Base-by-base conservation (phyloP, 2,113 vertebrate species). In the Solea senegalensis region DNA sequence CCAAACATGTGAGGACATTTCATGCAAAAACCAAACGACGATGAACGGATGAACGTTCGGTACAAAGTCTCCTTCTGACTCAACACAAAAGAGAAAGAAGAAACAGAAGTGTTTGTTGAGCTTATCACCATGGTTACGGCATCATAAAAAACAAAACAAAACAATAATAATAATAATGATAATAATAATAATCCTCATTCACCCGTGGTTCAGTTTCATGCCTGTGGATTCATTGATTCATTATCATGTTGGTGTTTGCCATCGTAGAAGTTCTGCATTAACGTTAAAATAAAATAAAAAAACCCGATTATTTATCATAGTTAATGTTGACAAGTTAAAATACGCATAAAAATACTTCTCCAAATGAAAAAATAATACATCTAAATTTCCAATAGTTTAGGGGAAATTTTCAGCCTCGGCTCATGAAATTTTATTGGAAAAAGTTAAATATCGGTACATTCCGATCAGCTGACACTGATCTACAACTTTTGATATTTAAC, bases 11-110 rank as follows among this genome's bases (percentile, higher is more conserved):
- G 83, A 90, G 65, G 87, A 89, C 90, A 88, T 65, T 43, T 65
- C 93, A 94, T 94, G 92, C 93, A 92, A 75, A 78, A 81, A 48
- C 9, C 82, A 78, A 85, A 78, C 59, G 77, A 70, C 80, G 76
- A 84, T 82, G 82, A 89, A 34, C 34, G 78, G 83, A 84, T 91
- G 83, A 90, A 86, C 50, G 7, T 70, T 80, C 82, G 77, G 90
- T 81, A 89, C 83, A 87, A 84, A 82, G 77, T 70, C 62, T 69
- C 54, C 65, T 76, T 74, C 69, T 57, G 64, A 63, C 74, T 66
- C 62, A 27, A 69, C 46, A 78, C 59, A 10, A 10, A 48, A 14
- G 45, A 45, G 9, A 45, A 74, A 69, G 66, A 54, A 72, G 78
- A 71, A 57, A 87, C 53, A 64, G 46, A 80, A 79, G 69, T 55